Conservation (phyloP, 2,797 vertebrate genomes). For the Apogon talboti region DNA sequence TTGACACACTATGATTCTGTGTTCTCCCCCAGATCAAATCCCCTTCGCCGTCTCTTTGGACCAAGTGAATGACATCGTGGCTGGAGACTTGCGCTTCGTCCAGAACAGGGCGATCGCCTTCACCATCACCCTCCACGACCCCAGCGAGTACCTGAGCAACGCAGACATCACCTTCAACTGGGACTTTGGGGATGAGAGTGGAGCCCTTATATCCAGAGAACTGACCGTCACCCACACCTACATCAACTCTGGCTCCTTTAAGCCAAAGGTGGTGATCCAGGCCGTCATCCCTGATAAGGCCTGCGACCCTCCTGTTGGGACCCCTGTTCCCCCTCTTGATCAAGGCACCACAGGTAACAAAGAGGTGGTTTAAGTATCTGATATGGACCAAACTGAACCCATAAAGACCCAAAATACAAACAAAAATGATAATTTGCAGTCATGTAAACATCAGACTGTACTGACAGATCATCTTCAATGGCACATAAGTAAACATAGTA, state of each 20-base stretch:
- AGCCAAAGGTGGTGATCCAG: constrained; percentile 89
- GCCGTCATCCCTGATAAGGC: constrained; percentile 89
- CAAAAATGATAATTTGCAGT: too few relatives aligned
- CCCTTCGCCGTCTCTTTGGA: constrained; percentile 89
- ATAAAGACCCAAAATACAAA: background rate
- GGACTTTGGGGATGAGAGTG: constrained; percentile 94
- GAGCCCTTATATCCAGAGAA: constrained; percentile 91
- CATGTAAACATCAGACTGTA: too few relatives aligned
- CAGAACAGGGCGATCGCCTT: constrained; percentile 91
- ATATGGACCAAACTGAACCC: background rate
- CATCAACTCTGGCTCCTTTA: constrained; percentile 81
- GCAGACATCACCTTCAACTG: constrained; percentile 94
- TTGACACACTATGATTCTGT: background rate
- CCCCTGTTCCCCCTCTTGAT: constrained; percentile 10
- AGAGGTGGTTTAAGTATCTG: background rate
- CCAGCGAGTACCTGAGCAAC: constrained; percentile 87
- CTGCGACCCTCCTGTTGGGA: constrained; percentile 74
- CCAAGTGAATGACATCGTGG: constrained; percentile 85
- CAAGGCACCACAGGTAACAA: constrained; percentile 69
- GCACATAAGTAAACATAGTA: too few relatives aligned
- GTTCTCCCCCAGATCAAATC: constrained; percentile 88
- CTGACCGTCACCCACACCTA: constrained; percentile 92
- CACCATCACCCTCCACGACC: constrained; percentile 90
- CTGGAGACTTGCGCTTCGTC: constrained; percentile 84
- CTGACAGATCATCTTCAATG: too few relatives aligned